Evolutionary conservation across 2,888 invertebrate species (phyloP), one percentile per base, ranked within the genome.

Genomic region (Harpalus rufipes): DNA sequence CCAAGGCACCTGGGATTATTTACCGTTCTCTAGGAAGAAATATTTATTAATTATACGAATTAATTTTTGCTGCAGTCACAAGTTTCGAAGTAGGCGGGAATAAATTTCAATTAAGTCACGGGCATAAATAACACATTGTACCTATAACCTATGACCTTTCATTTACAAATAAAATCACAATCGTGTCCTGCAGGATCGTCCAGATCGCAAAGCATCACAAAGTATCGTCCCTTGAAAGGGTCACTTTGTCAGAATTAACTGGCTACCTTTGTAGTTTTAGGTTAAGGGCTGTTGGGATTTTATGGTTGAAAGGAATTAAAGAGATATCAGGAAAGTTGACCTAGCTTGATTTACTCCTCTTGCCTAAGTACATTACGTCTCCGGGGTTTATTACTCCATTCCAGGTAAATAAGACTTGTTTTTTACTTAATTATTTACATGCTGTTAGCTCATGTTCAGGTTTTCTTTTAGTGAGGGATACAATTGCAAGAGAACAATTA

Each of bases 141-240:
- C n/a, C n/a, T 12, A 25, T 32, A 63, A 59, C 68, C 14, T 7
- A n/a, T 68, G 68, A 68, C 14, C 44, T 74, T 44, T 74, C 72
- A 74, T 44, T 74, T 44, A 74, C 72, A 74, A 74, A 74, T 74
- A 51, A 74, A 74, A 74, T 44, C 44, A 44, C 41, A 74, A 18
- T 18, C 44, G 51, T 41, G 32, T 68, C 12, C 72, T 41, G 16
- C 21, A 74, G 39, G 14, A 14, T 16, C 32, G 32, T n/a, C n/a
- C 25, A 68, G 16, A 41, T 68, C 68, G 41, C 14, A 68, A 39
- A 68, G 68, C 6, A 14, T 63, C 68, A 32, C 16, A 68, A 68
- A 41, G 68, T 68, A 41, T 12, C 7, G 14, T 14, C 68, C 68
- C 41, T 68, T 68, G 2, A 32, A 41, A 74, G 18, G 68, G 72